These are phyloP conservation scores for Tiaroga cobitis DNA, from an alignment of 2,797 vertebrate genomes.

Conservation along the genomic window DNA sequence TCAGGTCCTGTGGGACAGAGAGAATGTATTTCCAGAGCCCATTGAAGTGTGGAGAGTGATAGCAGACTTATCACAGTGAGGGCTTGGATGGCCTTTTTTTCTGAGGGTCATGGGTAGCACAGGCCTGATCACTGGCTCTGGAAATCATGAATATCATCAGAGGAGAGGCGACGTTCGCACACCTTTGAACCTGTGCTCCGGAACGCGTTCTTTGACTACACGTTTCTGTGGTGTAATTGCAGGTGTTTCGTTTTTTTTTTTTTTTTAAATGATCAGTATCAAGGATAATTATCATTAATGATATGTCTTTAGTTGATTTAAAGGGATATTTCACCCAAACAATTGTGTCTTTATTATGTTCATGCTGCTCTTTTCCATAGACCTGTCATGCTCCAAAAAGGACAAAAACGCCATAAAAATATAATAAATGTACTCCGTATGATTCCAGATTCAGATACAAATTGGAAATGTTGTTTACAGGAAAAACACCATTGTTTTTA, in stretches of 20 bases:
- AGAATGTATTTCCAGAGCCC: slow-evolving; percentile 42
- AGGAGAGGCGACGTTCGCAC: neutral
- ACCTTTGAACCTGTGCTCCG: neutral
- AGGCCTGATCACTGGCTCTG: slow-evolving; percentile 41
- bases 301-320: neutral
- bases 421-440: too few species aligned
- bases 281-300: neutral
- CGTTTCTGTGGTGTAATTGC: neutral
- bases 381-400: neutral
- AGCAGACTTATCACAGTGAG: slow-evolving; percentile 43
- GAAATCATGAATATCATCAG: slow-evolving; percentile 44
- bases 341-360: neutral
- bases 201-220: neutral
- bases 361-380: neutral
- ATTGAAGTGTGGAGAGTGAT: slow-evolving; percentile 51
- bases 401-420: too few species aligned
- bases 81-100: slow-evolving; percentile 46
- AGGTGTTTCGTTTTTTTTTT: neutral
- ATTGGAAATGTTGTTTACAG: too few species aligned
- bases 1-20: slow-evolving; percentile 49
- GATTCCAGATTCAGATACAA: too few species aligned
- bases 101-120: slow-evolving; percentile 22
- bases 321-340: neutral
- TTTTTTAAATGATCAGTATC: neutral
- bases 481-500: too few species aligned